phyloP scores from a whole-genome alignment of 2,888 invertebrate species.

The Erpobdella octoculata region DNA sequence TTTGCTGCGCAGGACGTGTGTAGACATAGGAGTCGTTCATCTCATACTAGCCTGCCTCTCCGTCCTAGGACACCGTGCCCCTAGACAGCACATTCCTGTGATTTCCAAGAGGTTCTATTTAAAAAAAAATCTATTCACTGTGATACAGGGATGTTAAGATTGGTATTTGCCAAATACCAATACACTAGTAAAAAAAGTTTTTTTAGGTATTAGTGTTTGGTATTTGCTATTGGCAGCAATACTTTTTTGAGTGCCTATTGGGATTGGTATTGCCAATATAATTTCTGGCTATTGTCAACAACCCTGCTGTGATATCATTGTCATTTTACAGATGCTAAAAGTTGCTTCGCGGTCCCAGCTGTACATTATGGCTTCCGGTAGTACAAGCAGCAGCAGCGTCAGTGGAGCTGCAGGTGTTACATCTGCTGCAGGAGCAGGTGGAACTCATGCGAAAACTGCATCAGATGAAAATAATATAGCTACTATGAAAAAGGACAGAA shows the following conservation, averaged over 20 bases:
- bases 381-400: slow-evolving; percentile 17
- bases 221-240: no score
- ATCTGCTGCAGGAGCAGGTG: neutral
- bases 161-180: no score
- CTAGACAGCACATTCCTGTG: slow-evolving; percentile 46
- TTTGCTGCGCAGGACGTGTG: slow-evolving; percentile 67
- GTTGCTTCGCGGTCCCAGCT: slow-evolving; percentile 20
- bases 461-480: no score
- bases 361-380: slow-evolving; percentile 2
- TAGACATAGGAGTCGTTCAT: slow-evolving; percentile 76
- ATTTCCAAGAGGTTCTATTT: slow-evolving; percentile 51
- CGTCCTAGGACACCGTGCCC: slow-evolving; percentile 66
- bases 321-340: slow-evolving; percentile 7
- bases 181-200: no score
- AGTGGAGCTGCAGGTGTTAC: slow-evolving; percentile 42
- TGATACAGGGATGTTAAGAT: neutral
- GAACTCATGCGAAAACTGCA: slow-evolving; percentile 21
- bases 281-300: no score
- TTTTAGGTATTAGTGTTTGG: no score
- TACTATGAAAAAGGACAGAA: slow-evolving; percentile 45
- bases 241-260: no score
- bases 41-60: slow-evolving; percentile 78
- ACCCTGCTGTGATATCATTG: neutral
- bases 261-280: no score
- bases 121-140: neutral